Base-by-base conservation (phyloP, 2,797 vertebrate species). In the Molothrus ater region DNA sequence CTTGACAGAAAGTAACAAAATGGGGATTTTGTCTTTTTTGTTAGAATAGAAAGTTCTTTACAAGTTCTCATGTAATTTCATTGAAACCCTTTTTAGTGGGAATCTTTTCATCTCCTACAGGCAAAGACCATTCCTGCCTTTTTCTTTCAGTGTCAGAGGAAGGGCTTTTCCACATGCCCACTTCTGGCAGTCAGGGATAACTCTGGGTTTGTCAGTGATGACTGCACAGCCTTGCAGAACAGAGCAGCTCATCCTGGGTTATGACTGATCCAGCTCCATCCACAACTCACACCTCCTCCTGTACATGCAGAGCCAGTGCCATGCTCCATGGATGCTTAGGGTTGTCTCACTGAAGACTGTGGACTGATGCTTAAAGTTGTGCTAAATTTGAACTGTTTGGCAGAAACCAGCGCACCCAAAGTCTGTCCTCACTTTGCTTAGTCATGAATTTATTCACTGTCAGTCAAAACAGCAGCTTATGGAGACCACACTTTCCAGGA, bases 261-360 rank as follows among this genome's bases (percentile, higher is more conserved):
- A 0, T 8, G 20, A 40, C 13, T 17, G 36, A 63, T 14, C 6
- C 51, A 78, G 26, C 45, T 53, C 36, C 61, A 47, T 11, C 34
- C n/a, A 5, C 21, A 79, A n/a, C 29, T 34, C 36, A 32, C 10
- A 34, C 8, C 14, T 81, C 25, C 63, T 71, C 17, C 18, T 19
- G 26, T 0, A 34, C 34, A 25, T 3, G 29, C 13, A 34, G 16
- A 34, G n/a, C 15, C 68, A 71, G 4, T n/a, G 17, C 13, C 29
- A 24, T 5, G 9, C 32, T 86, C 61, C 40, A 0, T 0, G 1
- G 7, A 21, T 6, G 54, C 10, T 22, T 14, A 7, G 0, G 3
- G 8, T 7, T 73, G 59, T 71, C 57, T 71, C 61, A 64, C 36
- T 48, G 11, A 60, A 51, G 9, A 17, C n/a, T 34, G 7, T 6